These are phyloP conservation scores for Coremacera marginata DNA, from an alignment of 2,888 invertebrate genomes.

Conservation along the genomic window DNA sequence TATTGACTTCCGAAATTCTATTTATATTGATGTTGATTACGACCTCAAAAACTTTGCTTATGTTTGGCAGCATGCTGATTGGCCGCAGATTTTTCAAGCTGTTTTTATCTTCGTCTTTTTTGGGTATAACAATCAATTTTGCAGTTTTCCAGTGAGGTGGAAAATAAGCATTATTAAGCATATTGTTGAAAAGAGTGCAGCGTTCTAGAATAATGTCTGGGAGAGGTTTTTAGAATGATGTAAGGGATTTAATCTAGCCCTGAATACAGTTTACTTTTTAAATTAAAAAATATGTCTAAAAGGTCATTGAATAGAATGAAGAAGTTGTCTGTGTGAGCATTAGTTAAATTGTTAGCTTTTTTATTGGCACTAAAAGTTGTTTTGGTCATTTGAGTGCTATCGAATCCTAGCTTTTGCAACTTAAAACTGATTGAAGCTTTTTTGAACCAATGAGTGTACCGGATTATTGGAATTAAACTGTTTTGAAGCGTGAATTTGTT, in stretches of 20 bases:
- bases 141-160: conserved; percentile 15
- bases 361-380: background rate
- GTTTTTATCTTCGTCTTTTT: conserved; percentile 13
- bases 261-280: background rate
- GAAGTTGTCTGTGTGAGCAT: background rate
- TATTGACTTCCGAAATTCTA: background rate
- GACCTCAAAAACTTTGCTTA: background rate
- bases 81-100: conserved; percentile 1
- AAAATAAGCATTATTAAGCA: conserved; percentile 21
- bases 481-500: background rate
- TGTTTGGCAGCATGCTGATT: conserved; percentile 28
- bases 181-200: conserved; percentile 11
- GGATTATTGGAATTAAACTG: background rate
- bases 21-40: background rate
- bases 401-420: background rate
- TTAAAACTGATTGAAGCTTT: background rate
- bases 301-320: background rate
- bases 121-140: background rate
- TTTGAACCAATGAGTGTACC: background rate
- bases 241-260: background rate
- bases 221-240: background rate
- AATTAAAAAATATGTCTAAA: background rate
- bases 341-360: background rate
- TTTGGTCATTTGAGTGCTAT: background rate
- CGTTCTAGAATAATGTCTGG: too few species aligned